Evolutionary conservation across 2,797 vertebrate genomes (phyloP), one percentile per base, ranked within the genome.

Genomic region (Micromesistius poutassou): DNA sequence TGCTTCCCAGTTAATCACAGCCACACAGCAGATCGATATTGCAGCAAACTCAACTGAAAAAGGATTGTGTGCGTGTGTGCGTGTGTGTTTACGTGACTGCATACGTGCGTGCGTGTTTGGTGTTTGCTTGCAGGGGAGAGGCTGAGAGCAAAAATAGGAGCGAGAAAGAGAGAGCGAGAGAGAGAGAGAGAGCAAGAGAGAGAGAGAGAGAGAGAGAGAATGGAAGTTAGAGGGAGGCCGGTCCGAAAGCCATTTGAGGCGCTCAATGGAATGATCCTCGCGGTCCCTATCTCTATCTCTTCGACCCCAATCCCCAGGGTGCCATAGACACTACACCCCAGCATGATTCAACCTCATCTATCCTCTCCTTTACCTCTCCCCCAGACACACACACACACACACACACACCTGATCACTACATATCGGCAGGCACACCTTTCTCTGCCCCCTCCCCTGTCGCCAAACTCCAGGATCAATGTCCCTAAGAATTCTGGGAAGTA

Each of bases 171-270:
- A 62, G 76, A 16, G 76, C 81, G 81, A 30, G n/a, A 55, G 71
- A 78, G 77, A 77, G 84, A 76, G 83, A 71, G 70, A 71, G 80
- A 28, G 72, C 33, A 40, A 77, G 77, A 76, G 74, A 62, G 76
- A 16, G 76, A 77, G 85, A 76, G 83, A 71, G 13, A 71, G 13
- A 74, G 73, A 30, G 38, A 46, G 73, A 46, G 38, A 46, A 33
- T 36, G 72, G 14, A 35, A 73, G 72, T 36, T 33, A 42, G 72
- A 74, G 36, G 38, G 72, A 74, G 72, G n/a, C 6, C 9, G 10
- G 30, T 90, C 91, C 85, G 87, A 90, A 78, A 91, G 89, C 87
- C 85, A 91, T 91, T 91, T 90, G 85, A 89, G 89, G 83, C 81
- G 79, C 71, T 91, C 85, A 92, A 91, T 89, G 86, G 89, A 85